phyloP scores from a whole-genome alignment of 1,140 invertebrate species.

The Sarcophaga peregrina region DNA sequence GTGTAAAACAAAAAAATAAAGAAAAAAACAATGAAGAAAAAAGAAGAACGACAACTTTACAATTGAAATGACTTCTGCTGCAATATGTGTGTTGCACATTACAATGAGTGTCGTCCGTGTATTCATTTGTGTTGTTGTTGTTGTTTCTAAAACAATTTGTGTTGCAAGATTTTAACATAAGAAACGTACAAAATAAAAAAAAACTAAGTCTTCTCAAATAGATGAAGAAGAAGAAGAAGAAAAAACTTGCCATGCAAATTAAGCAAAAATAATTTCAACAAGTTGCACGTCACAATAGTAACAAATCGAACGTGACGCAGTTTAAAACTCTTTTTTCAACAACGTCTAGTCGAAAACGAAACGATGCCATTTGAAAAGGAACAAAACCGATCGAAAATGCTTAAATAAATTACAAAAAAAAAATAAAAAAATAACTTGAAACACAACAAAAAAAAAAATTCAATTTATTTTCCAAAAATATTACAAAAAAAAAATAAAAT shows the following conservation, averaged over 20 bases:
- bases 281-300: constrained; percentile 37
- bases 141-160: background rate
- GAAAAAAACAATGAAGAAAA: background rate
- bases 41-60: background rate
- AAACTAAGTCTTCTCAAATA: background rate
- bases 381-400: background rate
- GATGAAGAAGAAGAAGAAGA: background rate
- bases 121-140: background rate
- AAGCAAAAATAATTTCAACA: constrained; percentile 40
- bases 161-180: constrained; percentile 9
- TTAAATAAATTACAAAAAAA: no score
- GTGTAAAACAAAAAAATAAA: constrained; percentile 5
- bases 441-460: background rate
- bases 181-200: background rate
- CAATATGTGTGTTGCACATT: background rate
- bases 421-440: no score
- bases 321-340: constrained; percentile 31
- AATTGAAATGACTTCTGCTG: background rate
- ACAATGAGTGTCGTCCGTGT: no score
- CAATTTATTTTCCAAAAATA: no score
- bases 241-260: constrained; percentile 19
- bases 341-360: background rate
- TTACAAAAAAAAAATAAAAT: background rate
- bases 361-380: background rate
- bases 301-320: constrained; percentile 41